Base-by-base conservation (phyloP, 2,797 vertebrate species). In the Alcedo atthis region DNA sequence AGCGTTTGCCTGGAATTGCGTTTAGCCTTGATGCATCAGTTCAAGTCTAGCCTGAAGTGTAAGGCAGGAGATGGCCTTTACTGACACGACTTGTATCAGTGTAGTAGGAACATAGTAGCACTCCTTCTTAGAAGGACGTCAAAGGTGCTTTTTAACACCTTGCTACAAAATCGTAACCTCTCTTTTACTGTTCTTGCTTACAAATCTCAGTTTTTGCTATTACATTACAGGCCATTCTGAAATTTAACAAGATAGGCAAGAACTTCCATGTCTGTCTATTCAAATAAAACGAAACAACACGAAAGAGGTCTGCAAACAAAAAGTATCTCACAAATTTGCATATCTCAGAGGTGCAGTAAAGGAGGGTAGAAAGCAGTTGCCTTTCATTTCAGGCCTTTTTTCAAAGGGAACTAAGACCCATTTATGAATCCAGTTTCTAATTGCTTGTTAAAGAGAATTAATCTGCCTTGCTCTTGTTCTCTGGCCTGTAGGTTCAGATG, bases 91-190 rank as follows among this genome's bases (percentile, higher is more conserved):
- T 26, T 11, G 10, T 6, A n/a, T 53, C 85, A 25, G n/a, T 9
- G 16, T 10, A 10, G 57, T 3, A 26, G 42, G 2, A 15, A 10
- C 45, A 15, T 0, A 15, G 75, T 2, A 18, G 46, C 30, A 25
- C 32, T 9, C 20, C 69, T 51, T 28, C 35, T 64, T 42, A 18
- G 32, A 4, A n/a, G 1, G 2, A 12, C 28, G 12, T 15, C 81
- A 3, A 10, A 68, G 59, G 20, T 37, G 64, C 81, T n/a, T 49
- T n/a, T 32, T 18, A 30, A 9, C 26, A 2, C n/a, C 15, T 40
- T n/a, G 35, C 17, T 46, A 5, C 42, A n/a, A 17, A 46, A 51
- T 0, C 0, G 8, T 24, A 37, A 42, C 20, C 17, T 43, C 13
- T 9, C 24, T 68, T 45, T 33, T 35, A 30, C 54, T n/a, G 49